These are phyloP conservation scores for Heliconius eleuchia DNA, from an alignment of 1,140 invertebrate genomes.

Conservation along the genomic window DNA sequence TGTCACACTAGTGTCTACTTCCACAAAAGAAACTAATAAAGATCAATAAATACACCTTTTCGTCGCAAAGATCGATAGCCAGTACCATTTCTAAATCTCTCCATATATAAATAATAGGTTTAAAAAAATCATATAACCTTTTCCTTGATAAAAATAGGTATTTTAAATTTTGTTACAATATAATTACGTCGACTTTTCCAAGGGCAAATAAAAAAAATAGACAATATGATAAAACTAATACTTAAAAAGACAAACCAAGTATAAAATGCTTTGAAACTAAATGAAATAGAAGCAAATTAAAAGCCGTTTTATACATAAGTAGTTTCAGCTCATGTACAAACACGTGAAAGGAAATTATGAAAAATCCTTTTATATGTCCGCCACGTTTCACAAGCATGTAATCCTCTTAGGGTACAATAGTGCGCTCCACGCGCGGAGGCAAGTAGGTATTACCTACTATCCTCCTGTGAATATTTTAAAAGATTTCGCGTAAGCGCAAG, in stretches of 20 bases:
- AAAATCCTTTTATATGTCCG: slow-evolving; percentile 34
- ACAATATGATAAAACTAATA: neutral
- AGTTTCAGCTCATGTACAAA: slow-evolving; percentile 12
- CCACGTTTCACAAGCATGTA: slow-evolving; percentile 25
- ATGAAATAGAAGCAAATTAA: slow-evolving; percentile 11
- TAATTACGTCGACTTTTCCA: no score
- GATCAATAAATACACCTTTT: no score
- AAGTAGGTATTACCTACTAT: slow-evolving; percentile 18
- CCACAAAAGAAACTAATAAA: no score
- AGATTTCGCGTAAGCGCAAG: neutral
- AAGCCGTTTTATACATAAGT: slow-evolving; percentile 18
- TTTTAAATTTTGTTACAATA: no score
- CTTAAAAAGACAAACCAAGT: neutral
- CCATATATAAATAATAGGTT: no score
- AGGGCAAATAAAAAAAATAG: no score
- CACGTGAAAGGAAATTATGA: slow-evolving; percentile 28
- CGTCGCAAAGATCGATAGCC: no score
- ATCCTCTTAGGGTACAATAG: slow-evolving; percentile 34
- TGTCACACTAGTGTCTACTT: no score
- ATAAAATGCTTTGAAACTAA: neutral
- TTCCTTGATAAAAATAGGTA: no score
- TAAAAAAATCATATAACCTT: no score
- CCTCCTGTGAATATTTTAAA: neutral
- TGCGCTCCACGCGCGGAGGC: slow-evolving; percentile 20
- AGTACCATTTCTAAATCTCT: no score